Percentiles rank a stretch among this genome's conserved stretches.
These are phyloP conservation scores for Entomyzon cyanotis DNA, from an alignment of 2,113 vertebrate genomes.

Conservation along the genomic window DNA sequence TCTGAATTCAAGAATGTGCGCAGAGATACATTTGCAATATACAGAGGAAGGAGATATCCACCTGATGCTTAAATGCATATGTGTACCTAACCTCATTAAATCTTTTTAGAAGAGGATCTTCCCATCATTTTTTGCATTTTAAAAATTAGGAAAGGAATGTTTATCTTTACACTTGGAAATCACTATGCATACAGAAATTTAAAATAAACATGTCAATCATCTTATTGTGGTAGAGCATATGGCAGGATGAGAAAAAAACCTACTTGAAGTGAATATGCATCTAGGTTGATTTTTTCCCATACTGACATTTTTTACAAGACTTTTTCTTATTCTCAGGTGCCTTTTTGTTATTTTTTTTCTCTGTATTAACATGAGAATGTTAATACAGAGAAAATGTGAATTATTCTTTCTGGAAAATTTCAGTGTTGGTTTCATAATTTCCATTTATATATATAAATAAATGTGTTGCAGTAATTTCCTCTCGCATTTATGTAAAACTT, in stretches of 20 bases:
- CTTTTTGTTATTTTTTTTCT: background rate
- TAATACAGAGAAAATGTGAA: too few species aligned
- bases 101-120: background rate
- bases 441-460: background rate
- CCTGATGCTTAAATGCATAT: background rate
- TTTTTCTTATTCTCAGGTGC: background rate
- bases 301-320: background rate
- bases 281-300: background rate
- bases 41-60: background rate
- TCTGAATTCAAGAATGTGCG: background rate
- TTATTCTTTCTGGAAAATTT: background rate
- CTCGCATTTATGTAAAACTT: background rate
- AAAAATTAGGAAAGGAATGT: background rate
- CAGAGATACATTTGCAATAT: background rate
- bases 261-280: fast-evolving
- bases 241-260: background rate
- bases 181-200: background rate
- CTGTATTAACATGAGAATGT: background rate
- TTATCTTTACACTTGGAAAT: background rate
- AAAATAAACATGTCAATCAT: background rate
- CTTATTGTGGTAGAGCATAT: background rate
- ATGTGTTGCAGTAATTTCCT: background rate
- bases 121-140: background rate
- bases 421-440: background rate
- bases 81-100: background rate